phyloP scores from a whole-genome alignment of 2,888 invertebrate genomes.

The Euproctis similis region DNA sequence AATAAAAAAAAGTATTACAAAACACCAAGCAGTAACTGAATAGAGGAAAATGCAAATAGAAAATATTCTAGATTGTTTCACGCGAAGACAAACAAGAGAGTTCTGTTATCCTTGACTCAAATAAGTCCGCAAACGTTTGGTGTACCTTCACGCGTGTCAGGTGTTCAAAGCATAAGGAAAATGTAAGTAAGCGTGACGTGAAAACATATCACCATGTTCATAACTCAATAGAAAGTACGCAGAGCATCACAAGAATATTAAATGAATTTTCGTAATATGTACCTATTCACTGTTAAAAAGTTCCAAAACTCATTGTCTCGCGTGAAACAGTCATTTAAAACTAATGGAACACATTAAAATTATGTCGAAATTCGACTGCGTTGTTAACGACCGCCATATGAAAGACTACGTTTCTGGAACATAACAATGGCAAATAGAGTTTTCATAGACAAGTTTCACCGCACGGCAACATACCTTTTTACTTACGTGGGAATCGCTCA shows the following conservation, averaged over 20 bases:
- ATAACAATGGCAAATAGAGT: conserved; percentile 31
- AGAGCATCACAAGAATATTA: conserved; percentile 17
- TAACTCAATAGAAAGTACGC: conserved; percentile 29
- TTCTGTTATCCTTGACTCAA: conserved; percentile 37
- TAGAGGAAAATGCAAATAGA: conserved; percentile 7
- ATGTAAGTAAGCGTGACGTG: conserved; percentile 31
- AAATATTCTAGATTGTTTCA: conserved; percentile 8
- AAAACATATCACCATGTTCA: conserved; percentile 30
- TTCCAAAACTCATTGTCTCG: conserved; percentile 3
- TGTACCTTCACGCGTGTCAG: conserved; percentile 31
- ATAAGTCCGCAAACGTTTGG: conserved; percentile 25
- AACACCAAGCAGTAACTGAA: too few relatives aligned
- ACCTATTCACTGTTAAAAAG: too few relatives aligned
- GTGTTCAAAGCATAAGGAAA: conserved; percentile 27
- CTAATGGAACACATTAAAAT: conserved; percentile 10
- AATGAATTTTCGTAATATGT: conserved; percentile 22
- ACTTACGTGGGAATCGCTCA: conserved; percentile 43
- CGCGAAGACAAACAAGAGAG: conserved; percentile 8
- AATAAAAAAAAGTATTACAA: not conserved
- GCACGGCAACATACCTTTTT: too few relatives aligned
- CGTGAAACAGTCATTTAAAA: conserved; percentile 14
- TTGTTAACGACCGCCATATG: conserved; percentile 6
- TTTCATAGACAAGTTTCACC: conserved; percentile 41
- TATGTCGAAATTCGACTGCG: conserved; percentile 2
- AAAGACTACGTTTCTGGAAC: conserved; percentile 22